A percentile compares a stretch with the other conserved stretches of the same genome.
Evolutionary conservation across 2,113 vertebrate species (phyloP).

Genomic region (Saccopteryx leptura): DNA sequence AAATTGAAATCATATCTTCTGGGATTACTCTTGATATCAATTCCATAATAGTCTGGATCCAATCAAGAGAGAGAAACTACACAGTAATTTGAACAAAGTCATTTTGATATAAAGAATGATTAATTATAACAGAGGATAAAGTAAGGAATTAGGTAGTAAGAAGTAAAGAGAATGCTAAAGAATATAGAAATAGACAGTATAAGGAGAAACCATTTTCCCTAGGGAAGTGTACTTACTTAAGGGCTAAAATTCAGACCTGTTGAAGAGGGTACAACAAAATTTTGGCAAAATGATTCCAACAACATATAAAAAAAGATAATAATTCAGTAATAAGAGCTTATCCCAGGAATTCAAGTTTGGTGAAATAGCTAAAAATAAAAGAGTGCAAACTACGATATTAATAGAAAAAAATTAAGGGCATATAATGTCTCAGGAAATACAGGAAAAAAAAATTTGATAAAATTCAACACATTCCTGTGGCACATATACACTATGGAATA

Average conservation of each 20-base stretch:
- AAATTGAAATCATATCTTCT: background rate
- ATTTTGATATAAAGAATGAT: background rate
- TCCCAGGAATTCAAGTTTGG: background rate
- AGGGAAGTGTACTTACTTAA: background rate
- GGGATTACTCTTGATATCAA: background rate
- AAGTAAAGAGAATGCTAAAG: background rate
- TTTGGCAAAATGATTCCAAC: slow-evolving; percentile 5
- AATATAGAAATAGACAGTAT: background rate
- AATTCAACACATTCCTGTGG: background rate
- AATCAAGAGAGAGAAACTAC: background rate
- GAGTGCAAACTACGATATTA: background rate
- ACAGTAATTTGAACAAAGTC: background rate
- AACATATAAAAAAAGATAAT: background rate
- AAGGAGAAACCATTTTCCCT: background rate
- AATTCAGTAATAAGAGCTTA: background rate
- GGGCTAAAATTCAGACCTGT: background rate
- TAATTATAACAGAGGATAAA: background rate
- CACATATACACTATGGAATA: no score
- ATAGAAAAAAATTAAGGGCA: background rate
- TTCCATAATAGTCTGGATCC: background rate
- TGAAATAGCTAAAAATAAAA: slow-evolving; percentile 20
- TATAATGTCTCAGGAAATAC: background rate
- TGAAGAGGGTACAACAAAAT: background rate
- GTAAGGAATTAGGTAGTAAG: background rate
- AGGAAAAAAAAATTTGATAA: background rate